These are phyloP conservation scores for Kryptopterus vitreolus DNA, from an alignment of 2,797 vertebrate species.

Conservation along the genomic window DNA sequence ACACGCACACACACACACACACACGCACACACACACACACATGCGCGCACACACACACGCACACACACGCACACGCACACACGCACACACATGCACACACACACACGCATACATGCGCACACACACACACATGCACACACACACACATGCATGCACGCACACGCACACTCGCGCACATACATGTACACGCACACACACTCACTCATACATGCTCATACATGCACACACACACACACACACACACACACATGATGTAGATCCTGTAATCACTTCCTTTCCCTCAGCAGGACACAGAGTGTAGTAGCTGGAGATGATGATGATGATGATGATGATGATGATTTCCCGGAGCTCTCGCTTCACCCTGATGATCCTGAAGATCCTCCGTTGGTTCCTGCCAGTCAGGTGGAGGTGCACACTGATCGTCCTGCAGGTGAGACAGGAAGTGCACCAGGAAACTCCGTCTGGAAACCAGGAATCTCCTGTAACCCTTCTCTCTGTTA, in stretches of 20 bases:
- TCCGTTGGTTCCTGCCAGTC: slow-evolving; percentile 79
- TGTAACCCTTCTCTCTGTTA: not conserved
- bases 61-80: slow-evolving; percentile 11
- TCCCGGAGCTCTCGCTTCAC: slow-evolving; percentile 82
- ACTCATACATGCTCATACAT: slow-evolving; percentile 12
- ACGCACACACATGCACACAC: not conserved
- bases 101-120: too few species aligned
- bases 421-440: slow-evolving; percentile 70
- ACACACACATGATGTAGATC: too few species aligned
- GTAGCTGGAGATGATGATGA: slow-evolving; percentile 76
- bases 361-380: slow-evolving; percentile 73
- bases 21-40: not conserved
- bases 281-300: slow-evolving; percentile 81
- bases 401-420: slow-evolving; percentile 84
- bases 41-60: slow-evolving; percentile 70
- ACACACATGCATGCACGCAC: slow-evolving; percentile 11
- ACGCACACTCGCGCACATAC: too few species aligned
- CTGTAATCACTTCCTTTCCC: slow-evolving; percentile 38
- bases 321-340: slow-evolving; percentile 79
- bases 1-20: slow-evolving; percentile 6
- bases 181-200: not conserved
- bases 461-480: not conserved
- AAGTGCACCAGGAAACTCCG: not conserved
- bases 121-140: not conserved
- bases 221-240: not conserved